Evolutionary conservation across 2,797 vertebrate genomes (phyloP), one percentile per base, ranked within the genome.

Genomic region (Nannoperca obscura): DNA sequence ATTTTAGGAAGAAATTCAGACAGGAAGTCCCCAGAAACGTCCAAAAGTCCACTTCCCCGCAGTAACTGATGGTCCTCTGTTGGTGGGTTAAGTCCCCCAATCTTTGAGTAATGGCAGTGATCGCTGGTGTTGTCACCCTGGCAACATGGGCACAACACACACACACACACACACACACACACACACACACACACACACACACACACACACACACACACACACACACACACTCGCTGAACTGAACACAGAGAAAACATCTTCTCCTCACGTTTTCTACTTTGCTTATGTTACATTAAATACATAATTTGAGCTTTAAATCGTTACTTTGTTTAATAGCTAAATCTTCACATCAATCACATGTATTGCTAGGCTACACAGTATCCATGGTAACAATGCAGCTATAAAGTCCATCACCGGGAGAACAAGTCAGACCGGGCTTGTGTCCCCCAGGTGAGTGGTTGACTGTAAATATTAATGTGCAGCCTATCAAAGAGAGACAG

Each of bases 31-130:
- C n/a, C 46, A 44, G 36, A 69, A 42, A 10, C 13, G 46, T 30
- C 4, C 27, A 60, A 36, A 34, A 69, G 63, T 53, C 46, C 20
- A 11, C 20, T 7, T 65, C 76, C 36, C 53, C 22, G 42, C 10
- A 66, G 59, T 60, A 52, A 12, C 36, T 42, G 59, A 75, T 74
- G 30, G 54, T 68, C 40, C 30, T 67, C 38, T 78, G 67, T 13
- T 55, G 55, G 44, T 42, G 70, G 63, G 52, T 59, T 62, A 79
- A 64, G 63, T 46, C 40, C 34, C 52, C 7, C 15, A 17, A 1
- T 77, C 57, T 58, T 36, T 67, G 70, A 77, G 61, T 55, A 61
- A 81, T 71, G 42, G 65, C 70, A 58, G 22, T 2, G 49, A 80
- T 73, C 2, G 36, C 46, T n/a, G 59, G 36, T 36, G 53, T 63